A percentile compares a stretch with the other conserved stretches of the same genome.
Conservation (phyloP, 2,113 vertebrate species). For the Caloenas nicobarica region DNA sequence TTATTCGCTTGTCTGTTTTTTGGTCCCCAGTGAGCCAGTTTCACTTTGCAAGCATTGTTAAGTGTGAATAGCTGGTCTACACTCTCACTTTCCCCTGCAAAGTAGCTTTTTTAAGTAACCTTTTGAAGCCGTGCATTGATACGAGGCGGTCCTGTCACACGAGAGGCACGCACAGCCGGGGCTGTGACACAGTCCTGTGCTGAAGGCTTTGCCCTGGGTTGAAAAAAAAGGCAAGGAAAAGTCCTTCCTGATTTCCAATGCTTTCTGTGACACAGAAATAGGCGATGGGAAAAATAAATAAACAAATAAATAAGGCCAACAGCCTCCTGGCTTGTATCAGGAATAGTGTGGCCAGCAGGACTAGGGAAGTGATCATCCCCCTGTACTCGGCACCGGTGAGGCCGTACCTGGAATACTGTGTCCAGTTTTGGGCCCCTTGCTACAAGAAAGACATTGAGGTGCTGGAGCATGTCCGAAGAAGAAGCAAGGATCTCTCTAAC, state of each 20-base stretch:
- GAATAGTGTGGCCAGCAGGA: too few relatives aligned
- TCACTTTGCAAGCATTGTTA: neutral
- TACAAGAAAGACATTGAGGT: too few relatives aligned
- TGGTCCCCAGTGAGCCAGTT: neutral
- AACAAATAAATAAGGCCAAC: too few relatives aligned
- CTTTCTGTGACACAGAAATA: neutral
- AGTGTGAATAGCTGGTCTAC: neutral
- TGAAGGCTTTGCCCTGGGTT: neutral
- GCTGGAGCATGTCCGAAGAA: neutral
- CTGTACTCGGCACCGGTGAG: too few relatives aligned
- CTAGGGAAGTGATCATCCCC: too few relatives aligned
- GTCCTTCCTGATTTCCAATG: neutral
- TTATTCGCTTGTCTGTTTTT: neutral
- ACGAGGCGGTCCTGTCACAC: neutral
- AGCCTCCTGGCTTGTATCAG: too few relatives aligned
- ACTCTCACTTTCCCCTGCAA: neutral
- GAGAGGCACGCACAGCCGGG: accelerated
- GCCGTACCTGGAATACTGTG: too few relatives aligned
- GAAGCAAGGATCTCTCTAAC: neutral
- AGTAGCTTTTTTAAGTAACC: neutral
- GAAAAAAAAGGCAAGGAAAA: neutral
- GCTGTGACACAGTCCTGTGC: neutral
- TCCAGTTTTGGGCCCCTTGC: too few relatives aligned
- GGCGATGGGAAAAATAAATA: accelerated
- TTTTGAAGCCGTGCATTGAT: neutral